phyloP scores from a whole-genome alignment of 2,113 vertebrate genomes.

The Eudyptes chrysolophus region DNA sequence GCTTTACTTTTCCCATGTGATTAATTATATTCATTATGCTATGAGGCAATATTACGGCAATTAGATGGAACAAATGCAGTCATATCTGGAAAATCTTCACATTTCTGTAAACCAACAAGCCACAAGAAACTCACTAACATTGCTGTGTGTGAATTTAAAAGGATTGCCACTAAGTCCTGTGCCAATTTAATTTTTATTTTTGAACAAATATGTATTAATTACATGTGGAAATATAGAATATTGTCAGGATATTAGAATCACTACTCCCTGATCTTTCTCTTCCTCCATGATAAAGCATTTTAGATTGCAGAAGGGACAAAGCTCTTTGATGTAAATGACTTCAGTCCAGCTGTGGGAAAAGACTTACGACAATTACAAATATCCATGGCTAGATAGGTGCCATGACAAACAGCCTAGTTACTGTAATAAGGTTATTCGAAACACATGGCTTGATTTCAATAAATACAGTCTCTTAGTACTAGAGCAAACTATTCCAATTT shows the following conservation, averaged over 20 bases:
- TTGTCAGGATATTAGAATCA: background rate
- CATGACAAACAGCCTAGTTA: background rate
- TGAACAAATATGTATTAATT: background rate
- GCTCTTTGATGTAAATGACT: background rate
- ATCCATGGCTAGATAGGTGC: background rate
- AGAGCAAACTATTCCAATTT: background rate
- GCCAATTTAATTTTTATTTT: background rate
- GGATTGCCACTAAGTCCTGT: background rate
- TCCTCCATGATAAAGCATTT: background rate
- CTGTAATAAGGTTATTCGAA: background rate
- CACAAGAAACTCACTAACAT: background rate
- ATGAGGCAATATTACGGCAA: slow-evolving; percentile 19
- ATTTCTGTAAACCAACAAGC: background rate
- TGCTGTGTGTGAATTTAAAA: background rate
- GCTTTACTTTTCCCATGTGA: background rate
- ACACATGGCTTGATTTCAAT: background rate
- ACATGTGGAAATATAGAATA: background rate
- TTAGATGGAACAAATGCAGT: slow-evolving; percentile 22
- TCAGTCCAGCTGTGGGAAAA: background rate
- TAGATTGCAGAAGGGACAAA: background rate
- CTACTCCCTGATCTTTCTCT: background rate
- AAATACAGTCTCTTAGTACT: background rate
- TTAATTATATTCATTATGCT: slow-evolving; percentile 24
- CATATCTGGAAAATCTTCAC: background rate
- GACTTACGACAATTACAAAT: background rate